Percentiles rank a stretch among this genome's conserved stretches.
Conservation (phyloP, 1,140 invertebrate species). For the Temnothorax nylanderi region DNA sequence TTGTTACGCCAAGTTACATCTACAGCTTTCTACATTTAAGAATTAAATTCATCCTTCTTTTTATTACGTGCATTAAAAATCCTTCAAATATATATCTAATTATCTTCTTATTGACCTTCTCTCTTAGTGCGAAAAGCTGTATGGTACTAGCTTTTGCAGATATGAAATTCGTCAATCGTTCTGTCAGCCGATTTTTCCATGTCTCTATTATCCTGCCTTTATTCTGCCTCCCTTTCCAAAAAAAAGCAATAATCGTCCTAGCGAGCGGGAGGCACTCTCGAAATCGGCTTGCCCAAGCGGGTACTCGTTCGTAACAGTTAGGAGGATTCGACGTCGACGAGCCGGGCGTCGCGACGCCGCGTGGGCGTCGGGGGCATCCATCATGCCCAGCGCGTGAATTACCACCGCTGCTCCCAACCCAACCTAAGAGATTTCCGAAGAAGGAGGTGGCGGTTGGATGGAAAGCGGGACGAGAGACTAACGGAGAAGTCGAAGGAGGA, state of each 20-base stretch:
- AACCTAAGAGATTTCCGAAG: constrained; percentile 71
- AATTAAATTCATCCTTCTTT: neutral
- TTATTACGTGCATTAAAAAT: neutral
- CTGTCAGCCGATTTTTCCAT: neutral
- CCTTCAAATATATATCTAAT: neutral
- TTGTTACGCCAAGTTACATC: neutral
- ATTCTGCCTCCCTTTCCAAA: neutral
- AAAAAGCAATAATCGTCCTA: constrained; percentile 34
- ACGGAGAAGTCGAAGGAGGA: constrained; percentile 15
- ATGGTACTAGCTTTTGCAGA: neutral
- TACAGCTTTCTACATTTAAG: neutral
- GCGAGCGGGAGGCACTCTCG: neutral
- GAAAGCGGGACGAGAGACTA: constrained; percentile 6
- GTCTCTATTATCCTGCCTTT: neutral
- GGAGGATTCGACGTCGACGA: constrained; percentile 66
- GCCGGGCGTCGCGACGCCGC: constrained; percentile 77
- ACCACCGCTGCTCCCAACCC: constrained; percentile 62
- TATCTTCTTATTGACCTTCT: neutral
- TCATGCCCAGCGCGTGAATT: constrained; percentile 76
- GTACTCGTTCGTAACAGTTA: constrained; percentile 56
- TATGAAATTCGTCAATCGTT: neutral
- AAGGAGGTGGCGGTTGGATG: constrained; percentile 43
- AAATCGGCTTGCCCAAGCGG: constrained; percentile 33
- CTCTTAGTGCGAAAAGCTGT: neutral
- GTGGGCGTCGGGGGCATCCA: constrained; percentile 77